phyloP scores from a whole-genome alignment of 2,113 vertebrate species.

The Dolichallabes microphthalmus region DNA sequence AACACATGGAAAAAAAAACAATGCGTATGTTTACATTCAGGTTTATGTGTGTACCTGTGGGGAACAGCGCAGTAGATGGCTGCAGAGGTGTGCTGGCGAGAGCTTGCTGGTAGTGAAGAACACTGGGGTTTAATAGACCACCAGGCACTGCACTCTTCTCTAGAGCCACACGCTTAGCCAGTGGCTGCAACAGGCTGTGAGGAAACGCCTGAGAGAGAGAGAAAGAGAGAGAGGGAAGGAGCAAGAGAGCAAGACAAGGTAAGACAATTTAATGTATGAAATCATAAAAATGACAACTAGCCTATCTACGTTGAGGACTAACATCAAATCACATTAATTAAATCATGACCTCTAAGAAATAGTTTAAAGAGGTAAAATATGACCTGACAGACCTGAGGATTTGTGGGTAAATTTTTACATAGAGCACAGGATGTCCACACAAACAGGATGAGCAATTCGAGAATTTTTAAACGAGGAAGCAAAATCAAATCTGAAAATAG shows the following conservation, averaged over 20 bases:
- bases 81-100: slow-evolving; percentile 92
- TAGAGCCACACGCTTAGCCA: slow-evolving; percentile 99
- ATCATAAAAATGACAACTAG: not conserved
- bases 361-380: not conserved
- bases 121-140: slow-evolving; percentile 91
- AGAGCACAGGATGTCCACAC: slow-evolving; percentile 53
- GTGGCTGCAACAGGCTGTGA: slow-evolving; percentile 91
- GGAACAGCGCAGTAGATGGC: slow-evolving; percentile 88
- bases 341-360: slow-evolving; percentile 6
- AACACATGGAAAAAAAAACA: not conserved
- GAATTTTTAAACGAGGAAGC: slow-evolving; percentile 82
- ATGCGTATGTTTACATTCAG: not conserved
- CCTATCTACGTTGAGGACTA: not conserved
- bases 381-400: slow-evolving; percentile 22
- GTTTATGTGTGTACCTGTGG: slow-evolving; percentile 80
- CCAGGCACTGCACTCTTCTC: slow-evolving; percentile 93
- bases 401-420: slow-evolving; percentile 51
- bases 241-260: not conserved
- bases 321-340: not conserved
- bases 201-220: slow-evolving; percentile 82
- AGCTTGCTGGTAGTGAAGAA: slow-evolving; percentile 99
- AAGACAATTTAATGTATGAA: not conserved
- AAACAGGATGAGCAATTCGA: slow-evolving; percentile 61
- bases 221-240: slow-evolving; percentile 52
- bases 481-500: slow-evolving; percentile 94